Evolutionary conservation across 2,113 vertebrate genomes (phyloP).

Genomic region (Lophius piscatorius): DNA sequence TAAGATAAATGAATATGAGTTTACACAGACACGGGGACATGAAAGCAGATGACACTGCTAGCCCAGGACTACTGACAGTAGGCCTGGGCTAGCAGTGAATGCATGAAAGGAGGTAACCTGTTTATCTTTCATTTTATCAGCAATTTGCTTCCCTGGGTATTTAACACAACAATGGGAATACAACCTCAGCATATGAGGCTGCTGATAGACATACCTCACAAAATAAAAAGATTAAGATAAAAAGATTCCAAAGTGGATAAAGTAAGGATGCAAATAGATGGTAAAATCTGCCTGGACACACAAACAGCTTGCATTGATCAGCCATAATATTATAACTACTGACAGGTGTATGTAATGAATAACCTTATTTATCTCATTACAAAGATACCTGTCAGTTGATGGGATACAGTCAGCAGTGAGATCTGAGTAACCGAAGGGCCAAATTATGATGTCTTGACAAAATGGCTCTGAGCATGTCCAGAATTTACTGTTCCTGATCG

Average conservation of each 20-base stretch:
- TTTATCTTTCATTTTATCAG: slow-evolving; percentile 55
- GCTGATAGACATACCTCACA: slow-evolving; percentile 21
- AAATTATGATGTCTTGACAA: no score
- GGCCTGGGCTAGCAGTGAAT: slow-evolving; percentile 30
- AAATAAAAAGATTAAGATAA: slow-evolving; percentile 18
- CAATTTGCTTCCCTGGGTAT: slow-evolving; percentile 43
- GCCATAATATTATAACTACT: no score
- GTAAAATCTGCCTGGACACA: no score
- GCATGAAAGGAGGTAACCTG: slow-evolving; percentile 20
- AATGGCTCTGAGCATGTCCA: no score
- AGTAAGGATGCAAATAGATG: slow-evolving; percentile 11
- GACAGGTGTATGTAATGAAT: no score
- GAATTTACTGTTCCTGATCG: no score
- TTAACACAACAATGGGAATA: slow-evolving; percentile 11
- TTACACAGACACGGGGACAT: slow-evolving; percentile 2
- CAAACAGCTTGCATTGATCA: no score
- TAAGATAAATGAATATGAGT: slow-evolving; percentile 2
- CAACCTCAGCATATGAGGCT: slow-evolving; percentile 26
- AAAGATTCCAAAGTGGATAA: slow-evolving; percentile 2
- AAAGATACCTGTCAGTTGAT: no score
- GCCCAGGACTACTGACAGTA: slow-evolving; percentile 6
- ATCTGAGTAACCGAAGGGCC: no score
- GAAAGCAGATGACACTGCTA: slow-evolving; percentile 13
- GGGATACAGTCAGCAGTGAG: no score
- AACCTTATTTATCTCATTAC: no score